These are phyloP conservation scores for Microctenopoma stevenorrisi DNA, from an alignment of 2,797 vertebrate species.

Conservation along the genomic window DNA sequence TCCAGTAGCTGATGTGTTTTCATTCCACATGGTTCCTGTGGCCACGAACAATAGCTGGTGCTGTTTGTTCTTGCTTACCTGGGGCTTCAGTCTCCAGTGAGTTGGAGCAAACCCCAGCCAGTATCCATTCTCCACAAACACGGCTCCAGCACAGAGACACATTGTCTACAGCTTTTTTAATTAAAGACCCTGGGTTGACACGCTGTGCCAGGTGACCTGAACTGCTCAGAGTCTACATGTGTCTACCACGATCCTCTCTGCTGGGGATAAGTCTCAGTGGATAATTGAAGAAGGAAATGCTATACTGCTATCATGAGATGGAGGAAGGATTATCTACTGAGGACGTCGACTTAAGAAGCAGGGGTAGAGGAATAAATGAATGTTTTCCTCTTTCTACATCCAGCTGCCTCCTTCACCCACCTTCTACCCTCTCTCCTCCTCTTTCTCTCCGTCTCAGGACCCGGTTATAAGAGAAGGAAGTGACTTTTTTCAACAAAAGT, in stretches of 20 bases:
- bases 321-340: constrained; percentile 79
- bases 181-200: constrained; percentile 80
- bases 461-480: constrained; percentile 66
- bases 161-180: constrained; percentile 84
- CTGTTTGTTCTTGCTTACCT: constrained; percentile 76
- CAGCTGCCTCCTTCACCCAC: constrained; percentile 42
- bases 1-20: constrained; percentile 65
- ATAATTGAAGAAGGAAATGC: constrained; percentile 81
- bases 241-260: constrained; percentile 46
- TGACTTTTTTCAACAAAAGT: constrained; percentile 55
- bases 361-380: constrained; percentile 71
- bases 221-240: constrained; percentile 72
- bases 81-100: constrained; percentile 75
- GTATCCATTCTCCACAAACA: constrained; percentile 77
- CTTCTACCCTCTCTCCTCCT: constrained; percentile 18
- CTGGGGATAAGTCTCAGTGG: constrained; percentile 69
- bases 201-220: constrained; percentile 80
- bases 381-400: constrained; percentile 73
- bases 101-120: constrained; percentile 66
- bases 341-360: constrained; percentile 58
- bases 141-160: constrained; percentile 80
- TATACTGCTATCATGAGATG: constrained; percentile 77
- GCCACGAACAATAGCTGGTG: constrained; percentile 73
- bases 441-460: constrained; percentile 36
- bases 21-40: constrained; percentile 55